Conservation (phyloP, 2,797 vertebrate genomes). For the Aulostomus chinensis region DNA sequence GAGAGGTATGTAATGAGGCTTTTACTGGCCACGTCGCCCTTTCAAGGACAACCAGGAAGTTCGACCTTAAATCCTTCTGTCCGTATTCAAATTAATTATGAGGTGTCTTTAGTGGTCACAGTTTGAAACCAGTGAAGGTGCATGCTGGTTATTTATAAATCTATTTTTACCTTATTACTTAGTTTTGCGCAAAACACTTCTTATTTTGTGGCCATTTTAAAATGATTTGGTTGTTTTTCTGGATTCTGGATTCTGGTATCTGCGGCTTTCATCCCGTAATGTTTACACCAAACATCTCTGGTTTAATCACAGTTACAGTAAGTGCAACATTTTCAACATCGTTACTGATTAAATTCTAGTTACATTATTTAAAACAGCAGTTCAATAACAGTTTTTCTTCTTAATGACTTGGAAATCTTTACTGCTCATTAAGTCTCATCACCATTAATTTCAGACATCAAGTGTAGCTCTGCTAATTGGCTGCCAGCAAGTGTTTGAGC, state of each 20-base stretch:
- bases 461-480: constrained; percentile 37
- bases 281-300: no score
- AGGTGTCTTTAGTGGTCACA: not conserved
- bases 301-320: no score
- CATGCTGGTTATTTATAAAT: no score
- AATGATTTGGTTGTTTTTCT: no score
- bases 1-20: constrained; percentile 12
- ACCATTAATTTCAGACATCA: constrained; percentile 32
- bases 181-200: no score
- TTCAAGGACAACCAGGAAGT: constrained; percentile 19
- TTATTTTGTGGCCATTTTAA: no score
- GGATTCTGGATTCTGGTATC: no score
- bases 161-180: no score
- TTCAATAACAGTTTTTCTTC: constrained; percentile 15
- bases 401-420: constrained; percentile 10
- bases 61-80: constrained; percentile 5
- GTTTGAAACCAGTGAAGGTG: not conserved
- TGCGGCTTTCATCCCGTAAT: no score
- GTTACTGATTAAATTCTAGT: no score
- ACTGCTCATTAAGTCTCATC: constrained; percentile 25
- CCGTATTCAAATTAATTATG: constrained; percentile 13
- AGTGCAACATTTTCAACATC: no score
- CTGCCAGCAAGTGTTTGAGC: constrained; percentile 9
- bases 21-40: constrained; percentile 2
- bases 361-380: no score